phyloP scores from a whole-genome alignment of 2,797 vertebrate species.

The Myotis myotis region DNA sequence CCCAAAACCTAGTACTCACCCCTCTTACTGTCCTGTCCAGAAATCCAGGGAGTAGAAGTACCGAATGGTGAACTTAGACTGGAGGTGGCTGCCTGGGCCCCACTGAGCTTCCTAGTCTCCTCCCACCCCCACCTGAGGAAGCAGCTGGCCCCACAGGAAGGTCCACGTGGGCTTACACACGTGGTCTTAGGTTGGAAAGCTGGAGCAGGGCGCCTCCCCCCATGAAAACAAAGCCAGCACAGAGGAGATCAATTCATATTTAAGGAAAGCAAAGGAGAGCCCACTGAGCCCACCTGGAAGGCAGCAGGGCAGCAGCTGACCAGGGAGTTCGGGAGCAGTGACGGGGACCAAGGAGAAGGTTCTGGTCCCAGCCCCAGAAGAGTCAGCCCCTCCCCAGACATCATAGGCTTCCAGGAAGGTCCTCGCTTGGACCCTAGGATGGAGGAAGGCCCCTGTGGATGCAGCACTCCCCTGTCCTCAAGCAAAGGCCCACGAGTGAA shows the following conservation, averaged over 20 bases:
- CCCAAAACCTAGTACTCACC: neutral
- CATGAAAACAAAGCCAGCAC: neutral
- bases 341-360: slow-evolving; percentile 50
- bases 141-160: neutral
- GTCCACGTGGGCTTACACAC: neutral
- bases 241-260: neutral
- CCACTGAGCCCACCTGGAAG: slow-evolving; percentile 68
- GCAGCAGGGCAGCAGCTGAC: slow-evolving; percentile 76
- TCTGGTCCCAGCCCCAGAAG: slow-evolving; percentile 71
- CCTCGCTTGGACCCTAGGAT: neutral
- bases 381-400: slow-evolving; percentile 73
- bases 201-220: rapidly evolving
- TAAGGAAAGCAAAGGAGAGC: neutral
- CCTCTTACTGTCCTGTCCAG: neutral
- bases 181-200: neutral
- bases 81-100: too few species aligned
- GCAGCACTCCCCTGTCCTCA: slow-evolving; percentile 88
- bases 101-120: too few species aligned
- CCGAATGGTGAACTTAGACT: neutral
- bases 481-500: slow-evolving; percentile 71
- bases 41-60: neutral
- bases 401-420: neutral
- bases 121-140: neutral
- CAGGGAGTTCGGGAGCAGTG: slow-evolving; percentile 54
- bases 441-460: slow-evolving; percentile 83